phyloP scores from a whole-genome alignment of 1,140 invertebrate genomes.

The Dinothrombium tinctorium region DNA sequence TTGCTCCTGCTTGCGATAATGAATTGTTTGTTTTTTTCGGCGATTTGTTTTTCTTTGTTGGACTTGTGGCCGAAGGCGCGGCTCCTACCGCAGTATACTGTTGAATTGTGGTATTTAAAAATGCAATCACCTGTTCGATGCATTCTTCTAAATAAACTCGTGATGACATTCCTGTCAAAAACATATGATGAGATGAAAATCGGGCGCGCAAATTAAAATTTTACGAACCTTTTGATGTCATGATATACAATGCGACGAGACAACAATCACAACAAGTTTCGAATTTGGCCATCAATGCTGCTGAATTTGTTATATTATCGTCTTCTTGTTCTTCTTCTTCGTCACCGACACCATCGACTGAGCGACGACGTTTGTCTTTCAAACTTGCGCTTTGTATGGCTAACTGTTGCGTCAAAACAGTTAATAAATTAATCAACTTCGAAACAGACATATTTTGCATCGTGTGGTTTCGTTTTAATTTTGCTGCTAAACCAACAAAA shows the following conservation, averaged over 20 bases:
- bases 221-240: conserved; percentile 40
- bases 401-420: conserved; percentile 8
- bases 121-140: conserved; percentile 80
- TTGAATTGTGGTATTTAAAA: conserved; percentile 38
- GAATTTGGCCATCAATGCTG: conserved; percentile 51
- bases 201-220: neutral
- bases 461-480: conserved; percentile 10
- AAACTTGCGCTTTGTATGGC: conserved; percentile 8
- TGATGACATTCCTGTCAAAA: conserved; percentile 79
- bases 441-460: conserved; percentile 4
- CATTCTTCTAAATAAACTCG: conserved; percentile 82
- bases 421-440: conserved; percentile 9
- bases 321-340: conserved; percentile 62
- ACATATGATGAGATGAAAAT: neutral
- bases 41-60: conserved; percentile 1
- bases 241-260: conserved; percentile 60
- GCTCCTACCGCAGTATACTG: conserved; percentile 9
- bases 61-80: neutral
- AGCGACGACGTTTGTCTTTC: conserved; percentile 7
- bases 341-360: conserved; percentile 53
- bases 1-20: neutral
- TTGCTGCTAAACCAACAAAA: conserved; percentile 8
- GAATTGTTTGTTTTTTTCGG: neutral
- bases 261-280: conserved; percentile 67
- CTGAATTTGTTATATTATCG: neutral